Percentiles rank a stretch among this genome's conserved stretches.
These are phyloP conservation scores for Meliscaeva auricollis DNA, from an alignment of 2,888 invertebrate species.

Conservation along the genomic window DNA sequence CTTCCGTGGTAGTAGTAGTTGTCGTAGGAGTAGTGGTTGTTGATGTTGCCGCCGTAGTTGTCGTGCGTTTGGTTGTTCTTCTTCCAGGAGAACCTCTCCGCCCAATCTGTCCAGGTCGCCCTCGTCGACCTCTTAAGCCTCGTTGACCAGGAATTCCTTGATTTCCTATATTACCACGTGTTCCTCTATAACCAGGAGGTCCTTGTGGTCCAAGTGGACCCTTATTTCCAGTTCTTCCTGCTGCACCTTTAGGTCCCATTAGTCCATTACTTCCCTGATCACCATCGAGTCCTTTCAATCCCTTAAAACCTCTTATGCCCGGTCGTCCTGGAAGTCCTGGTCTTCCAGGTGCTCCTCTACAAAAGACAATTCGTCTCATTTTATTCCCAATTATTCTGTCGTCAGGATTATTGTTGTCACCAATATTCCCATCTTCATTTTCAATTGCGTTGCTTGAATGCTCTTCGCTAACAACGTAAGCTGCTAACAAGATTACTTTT, in stretches of 20 bases:
- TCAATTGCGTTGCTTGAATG: background rate
- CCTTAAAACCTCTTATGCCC: slow-evolving; percentile 76
- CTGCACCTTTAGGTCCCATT: slow-evolving; percentile 73
- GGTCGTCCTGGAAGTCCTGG: slow-evolving; percentile 78
- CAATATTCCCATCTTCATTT: no score
- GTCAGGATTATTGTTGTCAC: background rate
- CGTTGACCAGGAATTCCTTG: slow-evolving; percentile 20
- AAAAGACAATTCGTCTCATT: slow-evolving; percentile 23
- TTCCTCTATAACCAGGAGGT: background rate
- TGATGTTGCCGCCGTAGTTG: background rate
- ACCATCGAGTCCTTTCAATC: slow-evolving; percentile 77
- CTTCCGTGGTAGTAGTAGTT: background rate
- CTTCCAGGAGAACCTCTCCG: slow-evolving; percentile 40
- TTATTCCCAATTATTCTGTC: background rate
- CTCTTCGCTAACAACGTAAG: slow-evolving; percentile 39
- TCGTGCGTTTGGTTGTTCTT: slow-evolving; percentile 77
- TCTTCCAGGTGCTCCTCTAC: no score
- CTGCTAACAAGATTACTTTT: slow-evolving; percentile 22
- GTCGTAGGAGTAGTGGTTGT: background rate
- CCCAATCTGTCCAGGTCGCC: slow-evolving; percentile 45
- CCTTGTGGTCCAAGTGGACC: slow-evolving; percentile 61
- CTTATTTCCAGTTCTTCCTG: slow-evolving; percentile 75
- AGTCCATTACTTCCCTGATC: slow-evolving; percentile 76
- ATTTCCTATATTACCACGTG: background rate
- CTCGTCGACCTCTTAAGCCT: slow-evolving; percentile 41